Base-by-base conservation (phyloP, 2,888 invertebrate species). In the Cactoblastis cactorum region DNA sequence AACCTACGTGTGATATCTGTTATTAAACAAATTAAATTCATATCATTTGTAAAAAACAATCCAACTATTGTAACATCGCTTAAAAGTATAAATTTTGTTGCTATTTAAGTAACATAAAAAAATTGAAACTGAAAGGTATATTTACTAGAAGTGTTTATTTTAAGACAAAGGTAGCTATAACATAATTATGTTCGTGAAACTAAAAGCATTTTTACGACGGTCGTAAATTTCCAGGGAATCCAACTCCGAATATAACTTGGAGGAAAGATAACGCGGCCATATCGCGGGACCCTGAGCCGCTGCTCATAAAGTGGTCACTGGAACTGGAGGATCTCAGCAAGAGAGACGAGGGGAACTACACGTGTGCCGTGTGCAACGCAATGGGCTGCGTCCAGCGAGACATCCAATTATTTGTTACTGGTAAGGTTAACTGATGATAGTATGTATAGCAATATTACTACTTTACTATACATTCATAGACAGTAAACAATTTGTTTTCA, bases 291-390 rank as follows among this genome's bases (percentile, higher is more conserved):
- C 80, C 92, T 47, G 94, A 93, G 0, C 80, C 83, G 8, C 81
- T 91, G 37, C 84, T 77, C 57, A 82, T 83, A 22, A 91, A 91
- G 53, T 94, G 93, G 92, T 82, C 90, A 1, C 79, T 95, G 8
- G 80, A 85, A 12, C 79, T 97, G 68, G 94, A 94, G 66, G 95
- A 96, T 64, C 83, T 95, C 32, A 92, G 94, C 11, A 91, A 92
- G 0, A 90, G 91, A 14, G 97, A 97, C 74, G 91, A 91, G 18
- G 97, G 95, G 3, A 91, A 92, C 58, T 97, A 96, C 76, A 94
- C 92, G 0, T 97, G 97, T 71, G 78, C 91, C 39, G 93, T 95
- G 4, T 93, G 93, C 78, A 97, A 97, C 74, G 69, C 78, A 1
- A 75, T 92, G 49, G 96, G 95, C 1, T 93, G 93, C 63, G 92